These are phyloP conservation scores for Brachionus manjavacas DNA, from an alignment of 1,140 invertebrate species.

Conservation along the genomic window DNA sequence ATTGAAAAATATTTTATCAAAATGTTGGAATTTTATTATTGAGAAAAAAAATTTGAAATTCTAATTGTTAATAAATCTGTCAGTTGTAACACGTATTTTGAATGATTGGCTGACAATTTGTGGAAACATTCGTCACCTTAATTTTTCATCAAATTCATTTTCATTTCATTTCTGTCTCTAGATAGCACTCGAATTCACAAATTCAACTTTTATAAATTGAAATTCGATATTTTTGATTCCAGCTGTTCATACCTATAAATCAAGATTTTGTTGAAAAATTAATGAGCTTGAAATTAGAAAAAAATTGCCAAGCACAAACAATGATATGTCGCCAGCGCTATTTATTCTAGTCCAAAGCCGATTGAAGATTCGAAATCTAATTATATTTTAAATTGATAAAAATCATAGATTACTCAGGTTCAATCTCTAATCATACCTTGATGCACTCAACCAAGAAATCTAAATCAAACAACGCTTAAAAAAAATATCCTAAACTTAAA, in stretches of 20 bases:
- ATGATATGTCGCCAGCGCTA: neutral
- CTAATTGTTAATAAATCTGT: neutral
- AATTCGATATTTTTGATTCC: neutral
- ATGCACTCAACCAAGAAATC: neutral
- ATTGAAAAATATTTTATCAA: neutral
- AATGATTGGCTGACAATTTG: neutral
- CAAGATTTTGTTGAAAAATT: neutral
- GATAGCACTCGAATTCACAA: neutral
- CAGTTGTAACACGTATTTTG: neutral
- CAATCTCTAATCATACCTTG: neutral
- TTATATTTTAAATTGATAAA: neutral
- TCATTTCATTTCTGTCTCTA: neutral
- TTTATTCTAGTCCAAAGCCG: neutral
- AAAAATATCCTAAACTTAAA: neutral
- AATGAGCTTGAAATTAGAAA: neutral
- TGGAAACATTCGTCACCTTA: slow-evolving; percentile 6
- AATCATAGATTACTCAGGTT: neutral
- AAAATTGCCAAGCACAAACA: neutral
- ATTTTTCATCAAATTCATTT: neutral
- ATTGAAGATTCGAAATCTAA: neutral
- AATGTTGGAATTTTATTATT: slow-evolving; percentile 10
- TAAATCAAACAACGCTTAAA: neutral
- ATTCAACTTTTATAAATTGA: neutral
- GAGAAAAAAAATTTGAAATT: slow-evolving; percentile 16
- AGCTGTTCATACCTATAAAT: neutral